Evolutionary conservation across 1,140 invertebrate genomes (phyloP), one percentile per base, ranked within the genome.

Genomic region (Drosophila malerkotliana): DNA sequence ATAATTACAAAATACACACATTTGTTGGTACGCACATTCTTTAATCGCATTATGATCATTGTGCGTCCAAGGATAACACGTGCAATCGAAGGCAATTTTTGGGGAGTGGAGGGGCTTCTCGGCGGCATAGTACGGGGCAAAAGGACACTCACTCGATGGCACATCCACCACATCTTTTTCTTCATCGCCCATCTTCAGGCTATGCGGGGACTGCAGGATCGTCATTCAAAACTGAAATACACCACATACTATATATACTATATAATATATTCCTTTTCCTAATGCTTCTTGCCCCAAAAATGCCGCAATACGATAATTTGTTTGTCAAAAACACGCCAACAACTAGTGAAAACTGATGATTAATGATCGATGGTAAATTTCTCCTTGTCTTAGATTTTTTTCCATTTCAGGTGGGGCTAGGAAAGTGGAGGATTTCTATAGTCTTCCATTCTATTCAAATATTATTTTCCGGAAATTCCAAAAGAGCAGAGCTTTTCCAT

Each of bases 11-110:
- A 28, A 28, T 1, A 6, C 5, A 6, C 1, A 28, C 6, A 28
- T 5, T 28, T 28, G n/a, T 44, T 44, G 41, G 15, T 18, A n/a
- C 15, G 15, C 41, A 44, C 41, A 44, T 18, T 9, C 3, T 44
- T 44, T 44, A 44, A 6, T 44, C 41, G 41, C 10, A 3, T 28
- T 28, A 12, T 12, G 10, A 37, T 37, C 12, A n/a, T 37, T 12
- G 34, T n/a, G 10, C 34, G 34, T 37, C 34, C 34, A 37, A n/a
- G 34, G 34, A 37, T 37, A 37, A 37, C 34, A 37, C 34, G 12
- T 37, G 34, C 34, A 44, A 44, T 44, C 41, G 41, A 44, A 44
- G 41, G 41, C 41, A 44, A 44, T 44, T 44, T 44, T 18, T 15
- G 14, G 15, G 5, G 6, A 7, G 9, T 21, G 21, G 21, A 21